Conservation (phyloP, 2,888 invertebrate genomes). For the Cheilosia pagana region DNA sequence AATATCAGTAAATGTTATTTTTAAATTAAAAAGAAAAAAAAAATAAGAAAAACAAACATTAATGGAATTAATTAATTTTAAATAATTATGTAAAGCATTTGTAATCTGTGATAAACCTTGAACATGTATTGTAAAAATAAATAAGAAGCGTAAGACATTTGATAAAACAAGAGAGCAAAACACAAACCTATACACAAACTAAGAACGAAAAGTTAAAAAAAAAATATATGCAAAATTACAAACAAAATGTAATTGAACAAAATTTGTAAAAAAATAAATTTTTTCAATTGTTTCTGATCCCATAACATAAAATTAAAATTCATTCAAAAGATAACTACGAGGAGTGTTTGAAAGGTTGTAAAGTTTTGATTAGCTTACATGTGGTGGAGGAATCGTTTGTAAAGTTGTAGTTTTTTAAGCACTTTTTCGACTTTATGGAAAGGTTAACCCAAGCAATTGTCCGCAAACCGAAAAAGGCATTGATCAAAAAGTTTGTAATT, state of each 20-base stretch:
- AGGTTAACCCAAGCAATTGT: no score
- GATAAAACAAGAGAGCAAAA: constrained; percentile 64
- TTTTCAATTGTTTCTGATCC: background rate
- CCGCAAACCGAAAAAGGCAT: no score
- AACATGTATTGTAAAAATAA: constrained; percentile 75
- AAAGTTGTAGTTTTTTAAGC: no score
- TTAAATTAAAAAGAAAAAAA: constrained; percentile 51
- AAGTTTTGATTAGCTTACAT: no score
- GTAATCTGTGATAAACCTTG: constrained; percentile 78
- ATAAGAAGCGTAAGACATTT: constrained; percentile 72
- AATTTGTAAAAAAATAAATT: constrained; percentile 5
- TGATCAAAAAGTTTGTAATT: no score
- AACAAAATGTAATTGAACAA: constrained; percentile 8
- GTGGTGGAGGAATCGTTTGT: no score
- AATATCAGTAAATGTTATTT: constrained; percentile 67
- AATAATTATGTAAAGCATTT: constrained; percentile 77
- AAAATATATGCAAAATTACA: background rate
- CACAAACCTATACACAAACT: constrained; percentile 59
- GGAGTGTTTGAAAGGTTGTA: no score
- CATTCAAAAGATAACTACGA: background rate
- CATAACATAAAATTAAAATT: background rate
- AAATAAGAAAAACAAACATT: constrained; percentile 48
- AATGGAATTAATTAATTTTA: constrained; percentile 71
- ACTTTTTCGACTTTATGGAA: no score
- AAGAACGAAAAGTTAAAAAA: constrained; percentile 1